Conservation (phyloP, 2,113 vertebrate genomes). For the Cebidichthys violaceus region DNA sequence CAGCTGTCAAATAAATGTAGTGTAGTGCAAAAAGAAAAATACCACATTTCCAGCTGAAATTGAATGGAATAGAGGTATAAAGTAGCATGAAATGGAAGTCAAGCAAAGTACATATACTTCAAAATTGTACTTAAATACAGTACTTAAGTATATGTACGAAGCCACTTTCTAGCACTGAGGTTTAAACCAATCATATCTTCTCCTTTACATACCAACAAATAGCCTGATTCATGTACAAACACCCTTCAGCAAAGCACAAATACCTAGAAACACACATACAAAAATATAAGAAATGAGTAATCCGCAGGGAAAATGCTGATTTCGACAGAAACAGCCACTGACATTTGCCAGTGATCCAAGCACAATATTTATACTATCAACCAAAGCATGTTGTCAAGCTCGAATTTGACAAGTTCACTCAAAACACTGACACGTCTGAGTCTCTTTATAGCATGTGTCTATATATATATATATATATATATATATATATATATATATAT, state of each 20-base stretch:
- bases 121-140: neutral
- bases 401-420: neutral
- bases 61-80: neutral
- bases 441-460: neutral
- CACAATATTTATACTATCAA: constrained; percentile 73
- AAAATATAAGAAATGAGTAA: constrained; percentile 4
- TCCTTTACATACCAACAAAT: constrained; percentile 1
- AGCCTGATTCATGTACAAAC: constrained; percentile 6
- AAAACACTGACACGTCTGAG: neutral
- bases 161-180: neutral
- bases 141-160: neutral
- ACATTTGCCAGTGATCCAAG: constrained; percentile 50
- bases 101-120: neutral
- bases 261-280: neutral
- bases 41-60: neutral
- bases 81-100: neutral
- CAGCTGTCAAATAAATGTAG: neutral
- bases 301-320: constrained; percentile 7
- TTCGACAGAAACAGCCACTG: constrained; percentile 20
- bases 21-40: neutral
- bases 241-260: neutral
- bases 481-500: too few relatives aligned
- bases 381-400: constrained; percentile 58
- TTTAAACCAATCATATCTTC: neutral
- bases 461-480: neutral